These are phyloP conservation scores for Phania funesta DNA, from an alignment of 2,888 invertebrate genomes.

Conservation along the genomic window DNA sequence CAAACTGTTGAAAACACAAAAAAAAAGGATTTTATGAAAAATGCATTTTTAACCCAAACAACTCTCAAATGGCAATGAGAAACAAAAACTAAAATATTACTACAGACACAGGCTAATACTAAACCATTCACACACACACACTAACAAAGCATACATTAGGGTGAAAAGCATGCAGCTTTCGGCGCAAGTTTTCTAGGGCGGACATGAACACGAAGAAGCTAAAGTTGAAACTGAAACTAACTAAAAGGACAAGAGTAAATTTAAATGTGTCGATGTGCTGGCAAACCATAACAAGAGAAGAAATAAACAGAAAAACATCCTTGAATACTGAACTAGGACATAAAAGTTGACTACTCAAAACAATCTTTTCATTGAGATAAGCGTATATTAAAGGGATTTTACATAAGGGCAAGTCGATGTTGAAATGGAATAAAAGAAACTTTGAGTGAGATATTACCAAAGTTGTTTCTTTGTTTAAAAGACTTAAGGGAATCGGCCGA, in stretches of 20 bases:
- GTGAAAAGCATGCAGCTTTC: constrained; percentile 15
- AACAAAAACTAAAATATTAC: too few relatives aligned
- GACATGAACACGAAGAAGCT: constrained; percentile 37
- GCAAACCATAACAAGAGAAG: constrained; percentile 9
- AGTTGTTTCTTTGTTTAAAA: too few relatives aligned
- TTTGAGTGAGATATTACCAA: too few relatives aligned
- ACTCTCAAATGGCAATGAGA: constrained; percentile 49
- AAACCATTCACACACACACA: constrained; percentile 10
- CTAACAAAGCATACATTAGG: background rate
- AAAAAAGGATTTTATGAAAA: constrained; percentile 17
- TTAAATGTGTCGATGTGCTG: background rate
- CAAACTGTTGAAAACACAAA: constrained; percentile 34
- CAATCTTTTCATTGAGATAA: too few relatives aligned
- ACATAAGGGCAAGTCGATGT: too few relatives aligned
- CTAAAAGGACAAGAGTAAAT: background rate
- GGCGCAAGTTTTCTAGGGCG: constrained; percentile 60
- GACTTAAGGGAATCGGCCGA: too few relatives aligned
- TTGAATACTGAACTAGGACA: constrained; percentile 20
- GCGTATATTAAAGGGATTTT: too few relatives aligned
- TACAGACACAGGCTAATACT: background rate
- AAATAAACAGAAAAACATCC: constrained; percentile 43
- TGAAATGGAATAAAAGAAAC: too few relatives aligned
- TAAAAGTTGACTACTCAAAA: too few relatives aligned
- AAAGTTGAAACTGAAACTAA: constrained; percentile 5
- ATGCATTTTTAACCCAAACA: constrained; percentile 37